These are phyloP conservation scores for Cephonodes hylas DNA, from an alignment of 2,888 invertebrate genomes.

Conservation along the genomic window DNA sequence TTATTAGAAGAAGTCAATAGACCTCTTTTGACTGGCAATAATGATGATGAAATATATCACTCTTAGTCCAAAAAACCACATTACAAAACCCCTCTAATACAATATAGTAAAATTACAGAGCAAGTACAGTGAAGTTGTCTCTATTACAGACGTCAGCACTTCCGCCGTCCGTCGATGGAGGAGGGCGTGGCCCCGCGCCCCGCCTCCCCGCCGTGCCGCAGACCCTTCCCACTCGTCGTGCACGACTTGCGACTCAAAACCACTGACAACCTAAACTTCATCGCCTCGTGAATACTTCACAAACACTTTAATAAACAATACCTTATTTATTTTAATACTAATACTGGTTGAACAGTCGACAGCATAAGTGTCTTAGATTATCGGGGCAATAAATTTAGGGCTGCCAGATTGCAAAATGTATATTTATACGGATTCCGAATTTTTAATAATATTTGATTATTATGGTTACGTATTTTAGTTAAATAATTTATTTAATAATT, in stretches of 20 bases:
- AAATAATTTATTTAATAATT: too few species aligned
- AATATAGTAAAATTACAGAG: neutral
- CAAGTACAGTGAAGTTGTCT: too few species aligned
- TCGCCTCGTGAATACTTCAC: constrained; percentile 20
- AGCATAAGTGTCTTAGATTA: too few species aligned
- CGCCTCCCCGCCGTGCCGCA: constrained; percentile 54
- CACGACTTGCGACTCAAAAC: constrained; percentile 61
- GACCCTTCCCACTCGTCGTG: constrained; percentile 66
- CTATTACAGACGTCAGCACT: constrained; percentile 21
- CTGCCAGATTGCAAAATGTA: neutral
- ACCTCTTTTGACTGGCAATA: too few species aligned
- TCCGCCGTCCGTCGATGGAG: constrained; percentile 48
- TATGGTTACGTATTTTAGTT: too few species aligned
- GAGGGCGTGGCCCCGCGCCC: constrained; percentile 22
- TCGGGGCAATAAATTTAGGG: neutral
- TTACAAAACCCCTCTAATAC: neutral
- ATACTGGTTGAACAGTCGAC: too few species aligned
- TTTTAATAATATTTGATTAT: too few species aligned
- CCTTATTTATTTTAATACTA: too few species aligned
- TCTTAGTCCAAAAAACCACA: neutral
- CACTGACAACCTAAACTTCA: constrained; percentile 32
- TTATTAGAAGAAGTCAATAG: too few species aligned
- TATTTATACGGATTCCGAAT: neutral
- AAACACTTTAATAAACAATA: too few species aligned
- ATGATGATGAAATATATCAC: too few species aligned